These are phyloP conservation scores for Decapterus maruadsi DNA, from an alignment of 2,797 vertebrate genomes.

Conservation along the genomic window DNA sequence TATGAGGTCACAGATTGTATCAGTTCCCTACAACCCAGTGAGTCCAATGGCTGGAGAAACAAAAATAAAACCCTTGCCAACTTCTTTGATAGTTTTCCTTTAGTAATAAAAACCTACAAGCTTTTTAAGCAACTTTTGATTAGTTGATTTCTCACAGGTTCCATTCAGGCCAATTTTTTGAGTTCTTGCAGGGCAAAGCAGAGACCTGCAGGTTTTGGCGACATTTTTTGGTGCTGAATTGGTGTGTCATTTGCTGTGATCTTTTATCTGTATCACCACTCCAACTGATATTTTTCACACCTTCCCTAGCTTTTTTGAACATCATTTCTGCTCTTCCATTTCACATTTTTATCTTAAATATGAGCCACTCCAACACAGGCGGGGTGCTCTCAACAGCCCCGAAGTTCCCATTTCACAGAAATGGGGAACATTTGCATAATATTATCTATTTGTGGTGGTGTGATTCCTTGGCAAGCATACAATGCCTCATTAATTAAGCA, in stretches of 20 bases:
- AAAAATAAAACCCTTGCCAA: not conserved
- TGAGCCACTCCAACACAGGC: slow-evolving; percentile 15
- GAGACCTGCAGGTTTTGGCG: slow-evolving; percentile 1
- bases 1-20: not conserved
- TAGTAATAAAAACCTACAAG: not conserved
- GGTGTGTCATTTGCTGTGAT: slow-evolving; percentile 49
- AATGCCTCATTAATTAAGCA: slow-evolving; percentile 74
- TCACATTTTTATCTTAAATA: slow-evolving; percentile 26
- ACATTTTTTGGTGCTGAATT: slow-evolving; percentile 35
- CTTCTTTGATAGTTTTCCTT: not conserved
- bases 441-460: slow-evolving; percentile 43
- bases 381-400: slow-evolving; percentile 9
- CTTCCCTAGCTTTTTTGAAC: slow-evolving; percentile 38
- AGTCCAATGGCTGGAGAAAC: not conserved
- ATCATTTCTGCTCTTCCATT: slow-evolving; percentile 9
- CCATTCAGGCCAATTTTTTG: slow-evolving; percentile 12
- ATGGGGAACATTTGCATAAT: slow-evolving; percentile 56
- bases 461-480: slow-evolving; percentile 63
- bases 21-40: not conserved
- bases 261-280: slow-evolving; percentile 42
- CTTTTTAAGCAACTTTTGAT: slow-evolving; percentile 21
- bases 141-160: not conserved
- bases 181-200: slow-evolving; percentile 22
- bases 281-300: slow-evolving; percentile 53
- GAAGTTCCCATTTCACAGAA: slow-evolving; percentile 55